phyloP scores from a whole-genome alignment of 2,113 vertebrate genomes.

The Hydropotes inermis region DNA sequence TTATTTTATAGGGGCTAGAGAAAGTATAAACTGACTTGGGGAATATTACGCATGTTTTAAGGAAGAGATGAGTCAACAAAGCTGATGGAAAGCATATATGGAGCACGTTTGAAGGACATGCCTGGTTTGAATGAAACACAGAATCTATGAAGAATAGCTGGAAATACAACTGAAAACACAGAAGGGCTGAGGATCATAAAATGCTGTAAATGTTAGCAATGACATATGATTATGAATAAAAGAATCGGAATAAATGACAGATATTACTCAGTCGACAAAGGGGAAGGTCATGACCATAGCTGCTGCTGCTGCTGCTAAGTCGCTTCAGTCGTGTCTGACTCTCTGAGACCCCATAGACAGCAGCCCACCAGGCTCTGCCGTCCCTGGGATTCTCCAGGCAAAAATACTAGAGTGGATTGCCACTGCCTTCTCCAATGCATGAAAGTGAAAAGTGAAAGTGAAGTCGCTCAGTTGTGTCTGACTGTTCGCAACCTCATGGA shows the following conservation, averaged over 20 bases:
- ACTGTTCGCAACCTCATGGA: no score
- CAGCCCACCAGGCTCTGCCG: no score
- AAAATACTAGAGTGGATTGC: no score
- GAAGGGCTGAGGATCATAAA: not conserved
- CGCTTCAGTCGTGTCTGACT: no score
- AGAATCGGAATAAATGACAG: not conserved
- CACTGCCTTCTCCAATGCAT: no score
- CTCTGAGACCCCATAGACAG: no score
- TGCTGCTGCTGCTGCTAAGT: no score
- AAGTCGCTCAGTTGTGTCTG: no score
- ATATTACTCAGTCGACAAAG: not conserved
- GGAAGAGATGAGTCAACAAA: not conserved
- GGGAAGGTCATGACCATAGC: not conserved
- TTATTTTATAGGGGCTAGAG: not conserved
- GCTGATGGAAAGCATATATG: not conserved
- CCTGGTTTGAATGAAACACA: not conserved
- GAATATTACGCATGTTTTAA: not conserved
- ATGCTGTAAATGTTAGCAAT: not conserved
- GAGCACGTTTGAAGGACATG: not conserved
- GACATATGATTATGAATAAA: not conserved
- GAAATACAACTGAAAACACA: conserved; percentile 7
- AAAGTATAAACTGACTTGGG: not conserved
- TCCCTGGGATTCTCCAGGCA: no score
- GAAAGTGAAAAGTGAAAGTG: no score
- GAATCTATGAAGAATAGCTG: not conserved